phyloP scores from a whole-genome alignment of 2,113 vertebrate species.

The Amphilophus citrinellus region DNA sequence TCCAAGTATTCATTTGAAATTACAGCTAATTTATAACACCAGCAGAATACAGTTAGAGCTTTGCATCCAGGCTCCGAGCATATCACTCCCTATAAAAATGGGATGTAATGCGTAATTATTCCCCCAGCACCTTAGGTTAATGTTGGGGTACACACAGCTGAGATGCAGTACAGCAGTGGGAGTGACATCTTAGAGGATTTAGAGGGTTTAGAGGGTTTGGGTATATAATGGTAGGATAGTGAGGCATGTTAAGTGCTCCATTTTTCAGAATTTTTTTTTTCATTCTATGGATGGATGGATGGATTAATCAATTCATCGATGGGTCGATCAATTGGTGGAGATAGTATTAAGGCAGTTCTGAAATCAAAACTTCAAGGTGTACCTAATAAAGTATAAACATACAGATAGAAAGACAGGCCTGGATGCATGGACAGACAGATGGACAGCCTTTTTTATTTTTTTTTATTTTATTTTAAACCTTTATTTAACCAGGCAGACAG shows the following conservation, averaged over 20 bases:
- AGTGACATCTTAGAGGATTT: no score
- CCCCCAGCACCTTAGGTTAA: neutral
- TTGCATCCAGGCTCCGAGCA: neutral
- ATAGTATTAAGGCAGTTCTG: no score
- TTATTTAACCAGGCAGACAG: no score
- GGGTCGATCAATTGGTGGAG: neutral
- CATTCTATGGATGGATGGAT: neutral
- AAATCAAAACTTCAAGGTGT: no score
- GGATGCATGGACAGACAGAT: no score
- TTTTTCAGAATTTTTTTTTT: neutral
- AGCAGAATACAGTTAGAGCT: neutral
- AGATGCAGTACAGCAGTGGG: no score
- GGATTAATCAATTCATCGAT: neutral
- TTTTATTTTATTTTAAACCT: no score
- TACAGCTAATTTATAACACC: neutral
- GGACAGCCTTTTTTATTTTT: no score
- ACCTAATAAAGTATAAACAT: no score
- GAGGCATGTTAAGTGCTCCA: neutral
- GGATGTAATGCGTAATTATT: neutral
- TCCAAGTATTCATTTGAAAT: neutral
- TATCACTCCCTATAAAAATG: neutral
- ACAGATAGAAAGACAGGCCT: no score
- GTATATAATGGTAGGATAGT: neutral
- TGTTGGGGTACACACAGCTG: neutral
- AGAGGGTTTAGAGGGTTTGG: neutral